These are phyloP conservation scores for Sclerurus mexicanus DNA, from an alignment of 2,113 vertebrate species.

Conservation along the genomic window DNA sequence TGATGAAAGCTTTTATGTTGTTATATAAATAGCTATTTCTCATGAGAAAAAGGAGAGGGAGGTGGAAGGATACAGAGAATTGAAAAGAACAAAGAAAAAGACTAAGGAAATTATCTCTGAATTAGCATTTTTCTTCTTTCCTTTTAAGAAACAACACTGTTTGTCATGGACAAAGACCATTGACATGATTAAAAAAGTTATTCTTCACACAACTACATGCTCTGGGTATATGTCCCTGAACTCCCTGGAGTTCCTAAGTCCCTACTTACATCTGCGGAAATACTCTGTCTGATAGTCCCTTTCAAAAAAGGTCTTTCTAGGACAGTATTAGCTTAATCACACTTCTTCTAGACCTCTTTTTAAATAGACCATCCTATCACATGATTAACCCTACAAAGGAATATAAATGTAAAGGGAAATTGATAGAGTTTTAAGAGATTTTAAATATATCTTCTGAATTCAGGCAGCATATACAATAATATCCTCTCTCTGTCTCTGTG, in stretches of 20 bases:
- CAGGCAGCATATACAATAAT: background rate
- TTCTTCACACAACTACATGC: background rate
- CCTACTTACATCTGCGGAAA: background rate
- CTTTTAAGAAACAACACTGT: background rate
- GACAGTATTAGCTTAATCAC: background rate
- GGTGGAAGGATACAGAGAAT: background rate
- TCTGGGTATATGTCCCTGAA: background rate
- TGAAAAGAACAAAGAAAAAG: background rate
- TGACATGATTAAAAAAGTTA: background rate
- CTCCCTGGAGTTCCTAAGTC: background rate
- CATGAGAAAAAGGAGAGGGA: background rate
- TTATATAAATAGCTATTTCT: background rate
- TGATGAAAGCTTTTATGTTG: background rate
- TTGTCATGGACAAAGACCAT: background rate
- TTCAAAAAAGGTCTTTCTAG: background rate
- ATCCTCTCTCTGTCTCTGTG: background rate
- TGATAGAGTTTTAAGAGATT: background rate
- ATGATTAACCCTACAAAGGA: background rate
- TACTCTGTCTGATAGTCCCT: background rate
- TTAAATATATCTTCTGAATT: background rate
- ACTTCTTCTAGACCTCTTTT: background rate
- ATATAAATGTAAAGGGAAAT: background rate
- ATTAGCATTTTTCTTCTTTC: background rate
- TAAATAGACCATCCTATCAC: background rate
- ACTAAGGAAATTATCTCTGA: background rate